Conservation (phyloP, 1,140 invertebrate species). For the Drosophila subpulchrella region DNA sequence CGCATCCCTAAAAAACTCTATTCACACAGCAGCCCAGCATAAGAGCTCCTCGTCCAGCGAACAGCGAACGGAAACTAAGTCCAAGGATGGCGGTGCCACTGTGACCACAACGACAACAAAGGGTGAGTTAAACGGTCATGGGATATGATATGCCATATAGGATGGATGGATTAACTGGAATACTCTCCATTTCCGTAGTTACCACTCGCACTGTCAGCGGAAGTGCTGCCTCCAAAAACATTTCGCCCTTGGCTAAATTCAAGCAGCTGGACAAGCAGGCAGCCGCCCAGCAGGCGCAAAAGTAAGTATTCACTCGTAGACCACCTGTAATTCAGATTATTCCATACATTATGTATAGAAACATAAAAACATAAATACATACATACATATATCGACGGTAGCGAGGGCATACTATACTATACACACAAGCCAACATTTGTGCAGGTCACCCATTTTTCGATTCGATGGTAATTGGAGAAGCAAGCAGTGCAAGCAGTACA, state of each 20-base stretch:
- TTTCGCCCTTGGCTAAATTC: conserved; percentile 95
- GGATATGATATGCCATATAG: not conserved
- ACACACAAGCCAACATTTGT: conserved; percentile 16
- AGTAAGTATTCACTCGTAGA: conserved; percentile 86
- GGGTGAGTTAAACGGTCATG: conserved; percentile 40
- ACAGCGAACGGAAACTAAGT: conserved; percentile 77
- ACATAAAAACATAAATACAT: not conserved
- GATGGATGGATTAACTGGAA: not conserved
- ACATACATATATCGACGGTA: conserved; percentile 7
- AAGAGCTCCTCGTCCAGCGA: conserved; percentile 79
- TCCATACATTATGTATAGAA: conserved; percentile 4
- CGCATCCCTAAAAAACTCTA: conserved; percentile 67
- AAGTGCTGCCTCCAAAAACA: conserved; percentile 87
- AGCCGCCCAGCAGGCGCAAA: conserved; percentile 90
- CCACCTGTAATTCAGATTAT: not conserved
- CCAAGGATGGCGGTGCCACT: conserved; percentile 81
- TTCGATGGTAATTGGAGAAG: conserved; percentile 12
- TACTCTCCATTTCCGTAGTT: conserved; percentile 86
- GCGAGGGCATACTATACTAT: conserved; percentile 7
- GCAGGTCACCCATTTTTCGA: not conserved
- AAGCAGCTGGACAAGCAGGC: conserved; percentile 93
- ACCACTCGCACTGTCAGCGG: conserved; percentile 87
- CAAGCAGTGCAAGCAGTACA: conserved; percentile 2
- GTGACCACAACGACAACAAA: conserved; percentile 84
- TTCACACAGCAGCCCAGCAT: conserved; percentile 79